A percentile compares a stretch with the other conserved stretches of the same genome.
Conservation (phyloP, 1,140 invertebrate genomes). For the Bombyx mori region DNA sequence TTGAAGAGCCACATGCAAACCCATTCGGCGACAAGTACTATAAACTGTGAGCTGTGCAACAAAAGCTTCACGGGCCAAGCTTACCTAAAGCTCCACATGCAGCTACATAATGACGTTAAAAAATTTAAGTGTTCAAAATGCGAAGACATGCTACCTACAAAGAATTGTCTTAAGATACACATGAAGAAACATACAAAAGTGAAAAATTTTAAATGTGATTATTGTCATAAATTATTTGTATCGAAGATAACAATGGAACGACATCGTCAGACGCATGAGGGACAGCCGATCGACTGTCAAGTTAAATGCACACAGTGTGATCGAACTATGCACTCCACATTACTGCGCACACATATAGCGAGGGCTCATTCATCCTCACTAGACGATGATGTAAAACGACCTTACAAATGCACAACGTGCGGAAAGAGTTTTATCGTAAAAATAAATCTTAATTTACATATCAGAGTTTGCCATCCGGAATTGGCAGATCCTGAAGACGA, state of each 20-base stretch:
- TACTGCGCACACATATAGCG: constrained; percentile 50
- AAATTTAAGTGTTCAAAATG: constrained; percentile 78
- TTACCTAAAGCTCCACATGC: constrained; percentile 73
- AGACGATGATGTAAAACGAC: constrained; percentile 58
- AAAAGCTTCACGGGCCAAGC: constrained; percentile 77
- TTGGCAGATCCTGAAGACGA: constrained; percentile 57
- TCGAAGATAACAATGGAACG: constrained; percentile 69
- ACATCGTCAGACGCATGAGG: constrained; percentile 56
- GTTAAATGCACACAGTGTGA: constrained; percentile 61
- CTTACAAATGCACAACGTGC: constrained; percentile 57
- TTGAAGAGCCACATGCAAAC: constrained; percentile 64
- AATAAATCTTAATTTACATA: constrained; percentile 61
- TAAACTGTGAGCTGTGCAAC: constrained; percentile 73
- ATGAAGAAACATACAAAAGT: constrained; percentile 68
- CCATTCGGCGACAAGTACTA: constrained; percentile 52
- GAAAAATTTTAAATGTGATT: constrained; percentile 67
- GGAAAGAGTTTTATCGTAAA: constrained; percentile 64
- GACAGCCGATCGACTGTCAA: constrained; percentile 54
- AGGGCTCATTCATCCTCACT: constrained; percentile 43
- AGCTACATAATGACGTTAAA: constrained; percentile 76
- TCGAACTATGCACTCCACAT: constrained; percentile 53
- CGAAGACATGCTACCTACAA: constrained; percentile 77
- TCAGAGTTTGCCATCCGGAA: constrained; percentile 58
- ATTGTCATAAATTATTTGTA: constrained; percentile 67
- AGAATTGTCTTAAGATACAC: constrained; percentile 74